These are phyloP conservation scores for Catocala fraxini DNA, from an alignment of 2,888 invertebrate species.

Conservation along the genomic window DNA sequence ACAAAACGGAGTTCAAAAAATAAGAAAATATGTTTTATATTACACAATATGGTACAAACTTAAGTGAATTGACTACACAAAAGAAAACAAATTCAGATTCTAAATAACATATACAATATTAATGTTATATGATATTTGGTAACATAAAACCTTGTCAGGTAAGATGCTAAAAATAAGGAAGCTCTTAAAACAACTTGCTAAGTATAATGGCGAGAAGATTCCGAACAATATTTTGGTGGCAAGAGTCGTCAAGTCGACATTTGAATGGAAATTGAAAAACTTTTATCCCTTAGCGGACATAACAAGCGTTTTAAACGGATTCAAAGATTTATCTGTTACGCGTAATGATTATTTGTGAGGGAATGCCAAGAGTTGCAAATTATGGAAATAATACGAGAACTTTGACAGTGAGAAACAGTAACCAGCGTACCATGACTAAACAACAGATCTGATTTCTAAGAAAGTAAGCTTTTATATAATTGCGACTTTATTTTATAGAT, in stretches of 20 bases:
- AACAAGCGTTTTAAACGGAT: constrained; percentile 65
- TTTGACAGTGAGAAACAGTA: background rate
- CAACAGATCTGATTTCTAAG: background rate
- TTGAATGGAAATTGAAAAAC: constrained; percentile 82
- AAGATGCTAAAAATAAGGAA: constrained; percentile 19
- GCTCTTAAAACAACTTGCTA: constrained; percentile 49
- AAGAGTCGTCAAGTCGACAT: constrained; percentile 65
- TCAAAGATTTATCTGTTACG: constrained; percentile 54
- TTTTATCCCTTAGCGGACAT: constrained; percentile 67
- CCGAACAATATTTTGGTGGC: constrained; percentile 64
- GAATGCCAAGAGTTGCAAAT: constrained; percentile 9
- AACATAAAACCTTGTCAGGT: constrained; percentile 6
- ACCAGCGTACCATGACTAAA: background rate
- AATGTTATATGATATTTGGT: background rate
- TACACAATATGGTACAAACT: too few species aligned
- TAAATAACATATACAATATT: background rate
- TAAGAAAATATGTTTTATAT: too few species aligned
- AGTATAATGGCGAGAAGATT: constrained; percentile 52
- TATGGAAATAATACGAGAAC: constrained; percentile 4
- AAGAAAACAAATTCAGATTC: background rate
- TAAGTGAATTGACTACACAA: too few species aligned
- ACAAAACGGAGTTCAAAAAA: too few species aligned
- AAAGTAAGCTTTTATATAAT: background rate
- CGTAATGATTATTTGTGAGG: constrained; percentile 28
- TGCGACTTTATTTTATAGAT: too few species aligned